A percentile compares a stretch with the other conserved stretches of the same genome.
phyloP scores from a whole-genome alignment of 2,113 vertebrate genomes.

The Menura novaehollandiae region DNA sequence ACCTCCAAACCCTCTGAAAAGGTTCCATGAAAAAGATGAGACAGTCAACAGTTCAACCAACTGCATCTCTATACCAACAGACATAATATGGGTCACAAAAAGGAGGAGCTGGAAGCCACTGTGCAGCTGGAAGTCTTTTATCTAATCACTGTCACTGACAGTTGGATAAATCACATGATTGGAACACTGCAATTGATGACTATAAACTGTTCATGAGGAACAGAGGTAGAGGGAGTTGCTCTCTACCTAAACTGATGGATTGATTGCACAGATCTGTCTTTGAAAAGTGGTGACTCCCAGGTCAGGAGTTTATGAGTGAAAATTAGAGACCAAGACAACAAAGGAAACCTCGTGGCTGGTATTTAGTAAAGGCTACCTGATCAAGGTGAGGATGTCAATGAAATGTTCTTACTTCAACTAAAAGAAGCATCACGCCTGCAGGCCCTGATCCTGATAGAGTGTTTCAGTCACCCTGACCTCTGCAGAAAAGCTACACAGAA shows the following conservation, averaged over 20 bases:
- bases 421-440: not conserved
- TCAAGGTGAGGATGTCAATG: not conserved
- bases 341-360: not conserved
- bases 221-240: not conserved
- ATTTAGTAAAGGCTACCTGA: not conserved
- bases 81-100: not conserved
- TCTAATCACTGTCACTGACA: not conserved
- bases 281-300: not conserved
- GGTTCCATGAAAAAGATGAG: not conserved
- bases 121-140: not conserved
- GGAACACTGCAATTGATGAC: rapidly evolving
- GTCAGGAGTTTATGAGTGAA: not conserved
- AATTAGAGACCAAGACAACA: not conserved
- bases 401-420: not conserved
- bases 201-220: not conserved
- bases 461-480: not conserved
- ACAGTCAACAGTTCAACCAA: not conserved
- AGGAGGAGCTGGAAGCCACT: not conserved
- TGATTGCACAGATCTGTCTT: not conserved
- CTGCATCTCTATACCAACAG: not conserved
- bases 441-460: not conserved
- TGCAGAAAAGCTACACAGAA: not conserved
- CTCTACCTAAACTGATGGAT: not conserved
- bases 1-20: not conserved
- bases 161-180: not conserved